These are phyloP conservation scores for Eptatretus burgeri DNA, from an alignment of 2,113 vertebrate genomes.

Conservation along the genomic window DNA sequence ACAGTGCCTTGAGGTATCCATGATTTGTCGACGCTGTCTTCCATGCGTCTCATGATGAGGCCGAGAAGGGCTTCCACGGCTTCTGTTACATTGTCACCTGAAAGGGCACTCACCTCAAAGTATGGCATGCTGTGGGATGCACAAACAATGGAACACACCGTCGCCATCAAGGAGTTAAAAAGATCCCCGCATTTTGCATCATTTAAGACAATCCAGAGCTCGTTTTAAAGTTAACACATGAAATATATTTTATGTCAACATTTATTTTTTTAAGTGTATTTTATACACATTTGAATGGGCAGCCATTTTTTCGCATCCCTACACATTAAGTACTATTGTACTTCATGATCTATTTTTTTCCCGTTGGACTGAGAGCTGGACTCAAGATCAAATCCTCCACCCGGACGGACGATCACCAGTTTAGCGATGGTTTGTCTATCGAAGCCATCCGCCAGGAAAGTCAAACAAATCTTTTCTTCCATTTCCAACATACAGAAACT, in stretches of 20 bases:
- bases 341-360: too few species aligned
- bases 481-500: too few species aligned
- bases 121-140: slow-evolving; percentile 3
- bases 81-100: not conserved
- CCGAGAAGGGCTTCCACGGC: slow-evolving; percentile 3
- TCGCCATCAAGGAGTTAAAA: not conserved
- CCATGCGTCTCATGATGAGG: slow-evolving; percentile 5
- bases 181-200: not conserved
- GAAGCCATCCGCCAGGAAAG: too few species aligned
- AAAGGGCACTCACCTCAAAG: not conserved
- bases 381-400: too few species aligned
- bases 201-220: too few species aligned
- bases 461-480: too few species aligned
- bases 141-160: not conserved
- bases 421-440: too few species aligned
- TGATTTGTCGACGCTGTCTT: not conserved
- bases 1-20: not conserved
- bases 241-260: not conserved
- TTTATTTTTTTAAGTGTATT: not conserved
- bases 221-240: too few species aligned
- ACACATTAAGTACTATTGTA: too few species aligned
- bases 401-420: too few species aligned
- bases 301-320: not conserved
- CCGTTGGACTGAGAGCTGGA: too few species aligned
- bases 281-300: not conserved